These are phyloP conservation scores for Macrosiphum euphorbiae DNA, from an alignment of 2,888 invertebrate genomes.

Conservation along the genomic window DNA sequence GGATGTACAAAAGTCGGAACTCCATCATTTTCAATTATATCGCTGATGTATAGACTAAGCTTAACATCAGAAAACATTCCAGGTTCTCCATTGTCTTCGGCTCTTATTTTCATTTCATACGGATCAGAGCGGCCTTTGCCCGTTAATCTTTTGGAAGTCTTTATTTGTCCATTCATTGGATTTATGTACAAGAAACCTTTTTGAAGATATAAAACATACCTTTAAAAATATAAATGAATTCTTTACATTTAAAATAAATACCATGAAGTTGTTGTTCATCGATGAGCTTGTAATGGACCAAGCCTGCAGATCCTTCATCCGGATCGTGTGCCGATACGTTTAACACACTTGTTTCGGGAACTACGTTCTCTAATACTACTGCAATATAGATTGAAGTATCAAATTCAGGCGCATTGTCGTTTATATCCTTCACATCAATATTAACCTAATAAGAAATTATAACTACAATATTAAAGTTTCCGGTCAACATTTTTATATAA, in stretches of 20 bases:
- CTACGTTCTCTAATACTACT: slow-evolving; percentile 83
- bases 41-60: slow-evolving; percentile 80
- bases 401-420: slow-evolving; percentile 83
- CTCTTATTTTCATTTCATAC: slow-evolving; percentile 78
- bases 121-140: slow-evolving; percentile 83
- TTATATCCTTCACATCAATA: slow-evolving; percentile 82
- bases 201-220: slow-evolving; percentile 1
- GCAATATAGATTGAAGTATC: slow-evolving; percentile 77
- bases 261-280: slow-evolving; percentile 82
- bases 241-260: slow-evolving; percentile 69
- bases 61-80: slow-evolving; percentile 76
- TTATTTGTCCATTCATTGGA: slow-evolving; percentile 77
- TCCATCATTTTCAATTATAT: slow-evolving; percentile 85
- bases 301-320: slow-evolving; percentile 81
- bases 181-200: slow-evolving; percentile 80
- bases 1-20: slow-evolving; percentile 83
- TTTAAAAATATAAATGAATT: not conserved
- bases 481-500: not conserved
- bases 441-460: slow-evolving; percentile 71
- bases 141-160: slow-evolving; percentile 77
- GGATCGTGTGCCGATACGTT: slow-evolving; percentile 81
- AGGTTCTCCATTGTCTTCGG: slow-evolving; percentile 79
- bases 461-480: not conserved
- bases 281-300: slow-evolving; percentile 80
- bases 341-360: slow-evolving; percentile 77